Conservation (phyloP, 2,888 invertebrate species). For the Troides helena region DNA sequence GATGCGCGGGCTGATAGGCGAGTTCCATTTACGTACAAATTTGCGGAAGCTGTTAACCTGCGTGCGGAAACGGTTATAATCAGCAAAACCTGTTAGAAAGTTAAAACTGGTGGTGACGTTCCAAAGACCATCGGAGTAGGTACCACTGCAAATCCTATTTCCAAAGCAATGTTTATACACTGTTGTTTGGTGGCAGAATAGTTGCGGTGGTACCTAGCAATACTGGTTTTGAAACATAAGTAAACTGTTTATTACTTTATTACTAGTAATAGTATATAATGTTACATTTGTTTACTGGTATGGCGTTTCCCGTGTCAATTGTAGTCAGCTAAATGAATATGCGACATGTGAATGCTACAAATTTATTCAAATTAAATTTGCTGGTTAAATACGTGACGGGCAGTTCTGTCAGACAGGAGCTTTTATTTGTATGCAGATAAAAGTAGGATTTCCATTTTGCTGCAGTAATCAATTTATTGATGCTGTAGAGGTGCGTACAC, state of each 20-base stretch:
- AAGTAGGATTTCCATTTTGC: constrained; percentile 27
- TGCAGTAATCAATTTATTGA: constrained; percentile 31
- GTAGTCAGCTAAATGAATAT: neutral
- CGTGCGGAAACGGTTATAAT: no score
- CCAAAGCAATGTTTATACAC: no score
- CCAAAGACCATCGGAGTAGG: no score
- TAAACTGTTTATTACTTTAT: neutral
- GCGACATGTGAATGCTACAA: constrained; percentile 1
- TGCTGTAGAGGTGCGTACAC: constrained; percentile 6
- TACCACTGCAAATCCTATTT: no score
- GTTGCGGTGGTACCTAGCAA: no score
- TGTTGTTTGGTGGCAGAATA: no score
- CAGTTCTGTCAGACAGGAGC: constrained; percentile 15
- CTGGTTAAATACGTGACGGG: constrained; percentile 20
- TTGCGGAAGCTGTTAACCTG: no score
- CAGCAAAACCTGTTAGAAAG: no score
- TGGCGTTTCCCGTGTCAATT: constrained; percentile 21
- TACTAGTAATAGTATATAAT: neutral
- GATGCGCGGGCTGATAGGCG: neutral
- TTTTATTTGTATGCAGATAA: constrained; percentile 32
- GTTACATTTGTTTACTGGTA: neutral
- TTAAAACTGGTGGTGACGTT: no score
- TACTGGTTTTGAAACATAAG: no score
- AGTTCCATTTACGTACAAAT: neutral
- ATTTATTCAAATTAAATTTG: constrained; percentile 15